Evolutionary conservation across 2,113 vertebrate species (phyloP).

Genomic region (Heloderma charlesbogerti): DNA sequence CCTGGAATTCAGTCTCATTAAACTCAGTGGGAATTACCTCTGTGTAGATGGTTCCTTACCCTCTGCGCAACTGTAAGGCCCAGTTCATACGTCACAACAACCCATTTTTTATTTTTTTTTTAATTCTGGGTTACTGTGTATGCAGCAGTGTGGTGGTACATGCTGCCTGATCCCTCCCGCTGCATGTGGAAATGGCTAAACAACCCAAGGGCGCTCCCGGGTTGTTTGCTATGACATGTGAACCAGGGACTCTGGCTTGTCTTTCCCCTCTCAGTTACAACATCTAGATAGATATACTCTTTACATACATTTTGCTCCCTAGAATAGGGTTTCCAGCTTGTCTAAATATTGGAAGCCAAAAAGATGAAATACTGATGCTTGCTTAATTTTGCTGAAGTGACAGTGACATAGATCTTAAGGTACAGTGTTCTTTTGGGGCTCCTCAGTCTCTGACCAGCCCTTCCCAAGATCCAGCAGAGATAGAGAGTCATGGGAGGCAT

Average conservation of each 20-base stretch:
- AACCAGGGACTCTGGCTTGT: no score
- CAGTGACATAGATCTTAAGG: not conserved
- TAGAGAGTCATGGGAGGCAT: not conserved
- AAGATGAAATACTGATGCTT: not conserved
- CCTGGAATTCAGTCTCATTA: not conserved
- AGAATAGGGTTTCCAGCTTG: not conserved
- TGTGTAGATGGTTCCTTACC: not conserved
- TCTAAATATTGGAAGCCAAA: not conserved
- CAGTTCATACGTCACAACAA: no score
- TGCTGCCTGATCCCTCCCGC: no score
- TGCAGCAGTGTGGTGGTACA: no score
- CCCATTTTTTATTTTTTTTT: no score
- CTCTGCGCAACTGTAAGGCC: not conserved
- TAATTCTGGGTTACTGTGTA: no score
- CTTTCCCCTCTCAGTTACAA: not conserved
- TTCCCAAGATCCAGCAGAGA: not conserved
- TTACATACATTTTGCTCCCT: not conserved
- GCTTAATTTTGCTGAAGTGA: not conserved
- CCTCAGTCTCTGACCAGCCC: not conserved
- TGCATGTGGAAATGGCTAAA: no score
- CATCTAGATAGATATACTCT: not conserved
- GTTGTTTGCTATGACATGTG: no score
- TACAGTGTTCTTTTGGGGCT: not conserved
- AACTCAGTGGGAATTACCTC: not conserved
- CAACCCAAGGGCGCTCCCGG: no score